Conservation (phyloP, 2,113 vertebrate genomes). For the Dryoscopus gambensis region DNA sequence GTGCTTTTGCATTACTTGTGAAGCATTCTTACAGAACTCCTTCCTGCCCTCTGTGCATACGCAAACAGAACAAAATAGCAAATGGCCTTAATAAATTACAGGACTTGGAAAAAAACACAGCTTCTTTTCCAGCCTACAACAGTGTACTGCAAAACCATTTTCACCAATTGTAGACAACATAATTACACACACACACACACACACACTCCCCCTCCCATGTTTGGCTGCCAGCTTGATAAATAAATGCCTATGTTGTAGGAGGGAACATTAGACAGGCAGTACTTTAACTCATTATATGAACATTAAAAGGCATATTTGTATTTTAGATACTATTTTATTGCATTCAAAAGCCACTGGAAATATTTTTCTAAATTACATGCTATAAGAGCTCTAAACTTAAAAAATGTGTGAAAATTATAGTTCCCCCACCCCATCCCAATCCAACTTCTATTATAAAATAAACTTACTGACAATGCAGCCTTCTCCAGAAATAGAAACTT, state of each 20-base stretch:
- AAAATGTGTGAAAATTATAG: constrained; percentile 4
- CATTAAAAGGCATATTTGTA: constrained; percentile 47
- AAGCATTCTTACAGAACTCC: background rate
- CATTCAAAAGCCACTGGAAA: constrained; percentile 42
- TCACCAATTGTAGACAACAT: constrained; percentile 38
- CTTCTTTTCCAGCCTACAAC: constrained; percentile 40
- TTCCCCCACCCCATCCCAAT: background rate
- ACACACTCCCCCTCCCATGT: background rate
- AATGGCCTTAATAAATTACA: constrained; percentile 52
- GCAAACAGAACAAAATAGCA: background rate
- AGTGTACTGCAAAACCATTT: constrained; percentile 50
- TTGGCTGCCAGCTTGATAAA: constrained; percentile 51
- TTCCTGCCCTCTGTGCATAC: background rate
- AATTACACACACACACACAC: constrained; percentile 13
- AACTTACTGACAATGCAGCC: background rate
- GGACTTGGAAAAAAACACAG: constrained; percentile 35
- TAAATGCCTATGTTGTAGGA: constrained; percentile 11
- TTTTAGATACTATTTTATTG: constrained; percentile 29
- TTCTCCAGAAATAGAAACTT: background rate
- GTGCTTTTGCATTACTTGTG: background rate
- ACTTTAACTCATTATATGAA: constrained; percentile 28
- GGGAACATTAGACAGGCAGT: background rate
- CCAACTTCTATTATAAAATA: background rate
- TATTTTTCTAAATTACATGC: constrained; percentile 42
- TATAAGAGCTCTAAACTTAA: constrained; percentile 7